Evolutionary conservation across 2,797 vertebrate genomes (phyloP).

Genomic region (Coregonus ussuriensis): DNA sequence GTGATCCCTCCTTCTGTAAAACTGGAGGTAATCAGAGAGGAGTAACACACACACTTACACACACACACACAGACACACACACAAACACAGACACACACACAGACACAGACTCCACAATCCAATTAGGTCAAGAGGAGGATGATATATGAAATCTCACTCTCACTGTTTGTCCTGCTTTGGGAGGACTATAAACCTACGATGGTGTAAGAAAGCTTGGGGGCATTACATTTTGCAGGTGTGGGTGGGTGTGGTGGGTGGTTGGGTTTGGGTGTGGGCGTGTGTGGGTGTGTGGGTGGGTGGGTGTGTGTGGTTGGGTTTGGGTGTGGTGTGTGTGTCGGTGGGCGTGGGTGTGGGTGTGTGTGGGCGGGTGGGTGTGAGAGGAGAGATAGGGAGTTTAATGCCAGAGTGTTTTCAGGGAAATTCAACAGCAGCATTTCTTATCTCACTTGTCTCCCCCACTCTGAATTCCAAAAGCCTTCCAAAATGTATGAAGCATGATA

Average conservation of each 20-base stretch:
- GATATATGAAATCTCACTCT: not conserved
- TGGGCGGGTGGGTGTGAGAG: not conserved
- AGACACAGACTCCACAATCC: not conserved
- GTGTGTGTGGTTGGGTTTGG: no score
- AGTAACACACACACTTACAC: not conserved
- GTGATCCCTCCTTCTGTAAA: not conserved
- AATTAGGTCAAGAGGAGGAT: not conserved
- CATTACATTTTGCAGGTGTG: constrained; percentile 10
- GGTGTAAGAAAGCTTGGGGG: constrained; percentile 1
- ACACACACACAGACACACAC: not conserved
- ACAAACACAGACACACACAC: not conserved
- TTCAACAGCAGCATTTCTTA: not conserved
- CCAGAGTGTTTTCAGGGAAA: not conserved
- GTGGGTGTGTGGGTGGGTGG: constrained; percentile 25
- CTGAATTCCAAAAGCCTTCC: not conserved
- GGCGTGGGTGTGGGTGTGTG: constrained; percentile 11
- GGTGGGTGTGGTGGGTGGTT: not conserved
- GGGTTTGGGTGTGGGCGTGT: no score
- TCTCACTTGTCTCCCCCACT: not conserved
- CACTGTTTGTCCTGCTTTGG: not conserved
- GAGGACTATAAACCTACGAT: not conserved
- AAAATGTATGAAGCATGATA: no score
- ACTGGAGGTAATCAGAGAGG: constrained; percentile 2
- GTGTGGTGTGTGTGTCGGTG: no score
- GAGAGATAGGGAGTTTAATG: not conserved